A percentile compares a stretch with the other conserved stretches of the same genome.
phyloP scores from a whole-genome alignment of 2,888 invertebrate genomes.

The Barypeithes pellucidus region DNA sequence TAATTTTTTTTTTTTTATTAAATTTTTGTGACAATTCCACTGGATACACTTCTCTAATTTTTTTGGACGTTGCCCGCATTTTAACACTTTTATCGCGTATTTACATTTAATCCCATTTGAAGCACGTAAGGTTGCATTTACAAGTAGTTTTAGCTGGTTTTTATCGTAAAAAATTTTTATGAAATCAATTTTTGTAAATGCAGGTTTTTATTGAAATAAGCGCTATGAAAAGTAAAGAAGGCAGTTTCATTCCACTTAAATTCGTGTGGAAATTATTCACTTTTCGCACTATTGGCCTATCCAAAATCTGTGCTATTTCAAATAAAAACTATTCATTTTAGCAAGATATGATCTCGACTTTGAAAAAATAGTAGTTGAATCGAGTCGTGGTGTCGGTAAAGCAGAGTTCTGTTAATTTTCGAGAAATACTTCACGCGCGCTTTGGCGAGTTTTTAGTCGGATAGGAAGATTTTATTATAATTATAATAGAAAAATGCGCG shows the following conservation, averaged over 20 bases:
- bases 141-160: slow-evolving; percentile 52
- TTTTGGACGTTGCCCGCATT: slow-evolving; percentile 7
- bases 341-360: background rate
- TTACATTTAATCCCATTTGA: slow-evolving; percentile 45
- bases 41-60: background rate
- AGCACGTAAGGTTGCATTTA: slow-evolving; percentile 57
- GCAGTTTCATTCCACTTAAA: background rate
- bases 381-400: slow-evolving; percentile 40
- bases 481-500: slow-evolving; percentile 34
- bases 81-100: slow-evolving; percentile 32
- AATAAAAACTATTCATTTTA: slow-evolving; percentile 1
- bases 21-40: background rate
- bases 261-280: too few relatives aligned
- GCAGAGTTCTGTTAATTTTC: slow-evolving; percentile 56
- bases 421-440: slow-evolving; percentile 55
- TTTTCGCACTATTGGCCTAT: too few relatives aligned
- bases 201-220: background rate
- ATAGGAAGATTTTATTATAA: slow-evolving; percentile 51
- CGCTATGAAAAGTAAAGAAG: too few relatives aligned
- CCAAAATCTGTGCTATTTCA: background rate
- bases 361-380: slow-evolving; percentile 30
- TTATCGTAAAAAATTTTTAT: slow-evolving; percentile 37
- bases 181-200: slow-evolving; percentile 2
- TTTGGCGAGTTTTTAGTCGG: slow-evolving; percentile 53
- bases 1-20: too few relatives aligned